These are phyloP conservation scores for Xestia ashworthii DNA, from an alignment of 2,888 invertebrate species.

Conservation along the genomic window DNA sequence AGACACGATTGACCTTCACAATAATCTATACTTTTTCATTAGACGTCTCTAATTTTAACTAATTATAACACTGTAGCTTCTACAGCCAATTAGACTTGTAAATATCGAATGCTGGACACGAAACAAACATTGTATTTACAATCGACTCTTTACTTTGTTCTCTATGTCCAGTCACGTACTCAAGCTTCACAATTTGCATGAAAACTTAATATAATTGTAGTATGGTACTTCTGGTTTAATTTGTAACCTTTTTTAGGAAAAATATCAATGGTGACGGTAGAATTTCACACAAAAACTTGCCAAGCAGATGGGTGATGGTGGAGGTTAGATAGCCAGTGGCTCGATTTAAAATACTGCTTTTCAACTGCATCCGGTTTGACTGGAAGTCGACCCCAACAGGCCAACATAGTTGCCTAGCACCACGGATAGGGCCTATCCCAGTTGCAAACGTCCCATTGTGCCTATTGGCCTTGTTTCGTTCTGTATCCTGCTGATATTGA, in stretches of 20 bases:
- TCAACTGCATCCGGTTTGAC: background rate
- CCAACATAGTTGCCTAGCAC: too few species aligned
- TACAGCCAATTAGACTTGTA: background rate
- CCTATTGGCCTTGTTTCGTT: too few species aligned
- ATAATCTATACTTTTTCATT: background rate
- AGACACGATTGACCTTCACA: slow-evolving; percentile 4
- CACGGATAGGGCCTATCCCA: too few species aligned
- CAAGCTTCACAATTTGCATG: background rate
- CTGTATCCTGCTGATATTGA: too few species aligned
- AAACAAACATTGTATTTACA: background rate
- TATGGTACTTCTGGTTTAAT: background rate
- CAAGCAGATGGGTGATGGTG: background rate
- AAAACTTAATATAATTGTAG: background rate
- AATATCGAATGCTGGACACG: background rate
- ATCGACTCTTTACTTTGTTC: background rate
- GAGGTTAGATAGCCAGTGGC: background rate
- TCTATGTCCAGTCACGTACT: background rate
- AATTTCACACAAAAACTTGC: background rate
- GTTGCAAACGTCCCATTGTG: too few species aligned
- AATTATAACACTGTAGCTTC: background rate
- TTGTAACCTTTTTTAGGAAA: background rate
- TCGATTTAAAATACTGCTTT: background rate
- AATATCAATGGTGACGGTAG: background rate
- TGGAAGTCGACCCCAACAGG: too few species aligned
- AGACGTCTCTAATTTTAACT: background rate